Evolutionary conservation across 2,797 vertebrate genomes (phyloP).

Genomic region (Hephaestus fuliginosus): DNA sequence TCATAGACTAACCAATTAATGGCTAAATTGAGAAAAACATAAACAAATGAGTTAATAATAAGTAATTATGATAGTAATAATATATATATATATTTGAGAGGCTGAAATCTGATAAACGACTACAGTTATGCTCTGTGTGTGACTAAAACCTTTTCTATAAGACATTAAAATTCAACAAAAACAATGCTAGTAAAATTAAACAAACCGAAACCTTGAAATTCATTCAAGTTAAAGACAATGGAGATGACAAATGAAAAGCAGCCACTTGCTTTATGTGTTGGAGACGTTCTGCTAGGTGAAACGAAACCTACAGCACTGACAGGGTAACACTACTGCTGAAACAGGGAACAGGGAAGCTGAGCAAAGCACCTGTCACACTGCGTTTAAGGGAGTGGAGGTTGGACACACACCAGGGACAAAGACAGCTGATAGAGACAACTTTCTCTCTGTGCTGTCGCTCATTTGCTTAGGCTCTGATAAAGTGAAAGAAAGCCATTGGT

Average conservation of each 20-base stretch:
- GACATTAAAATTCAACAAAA: not conserved
- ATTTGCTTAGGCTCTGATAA: slow-evolving; percentile 77
- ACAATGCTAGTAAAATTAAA: not conserved
- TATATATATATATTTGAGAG: too few species aligned
- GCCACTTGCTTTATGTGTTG: not conserved
- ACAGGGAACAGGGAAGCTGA: slow-evolving; percentile 61
- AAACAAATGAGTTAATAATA: too few species aligned
- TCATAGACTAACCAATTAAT: too few species aligned
- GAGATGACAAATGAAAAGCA: not conserved
- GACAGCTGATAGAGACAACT: slow-evolving; percentile 78
- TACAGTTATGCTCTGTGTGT: not conserved
- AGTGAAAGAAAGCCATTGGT: slow-evolving; percentile 55
- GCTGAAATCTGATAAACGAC: not conserved
- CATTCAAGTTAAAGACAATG: not conserved
- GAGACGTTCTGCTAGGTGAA: not conserved
- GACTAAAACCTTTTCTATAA: not conserved
- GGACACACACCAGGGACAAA: slow-evolving; percentile 71
- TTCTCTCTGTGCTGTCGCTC: slow-evolving; percentile 52
- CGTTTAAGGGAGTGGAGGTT: slow-evolving; percentile 76
- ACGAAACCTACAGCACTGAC: slow-evolving; percentile 6
- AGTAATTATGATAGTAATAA: too few species aligned
- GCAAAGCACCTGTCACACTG: slow-evolving; percentile 76
- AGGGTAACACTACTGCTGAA: slow-evolving; percentile 44
- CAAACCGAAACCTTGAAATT: not conserved
- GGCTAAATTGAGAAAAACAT: too few species aligned